phyloP scores from a whole-genome alignment of 2,113 vertebrate species.

The Laterallus jamaicensis region DNA sequence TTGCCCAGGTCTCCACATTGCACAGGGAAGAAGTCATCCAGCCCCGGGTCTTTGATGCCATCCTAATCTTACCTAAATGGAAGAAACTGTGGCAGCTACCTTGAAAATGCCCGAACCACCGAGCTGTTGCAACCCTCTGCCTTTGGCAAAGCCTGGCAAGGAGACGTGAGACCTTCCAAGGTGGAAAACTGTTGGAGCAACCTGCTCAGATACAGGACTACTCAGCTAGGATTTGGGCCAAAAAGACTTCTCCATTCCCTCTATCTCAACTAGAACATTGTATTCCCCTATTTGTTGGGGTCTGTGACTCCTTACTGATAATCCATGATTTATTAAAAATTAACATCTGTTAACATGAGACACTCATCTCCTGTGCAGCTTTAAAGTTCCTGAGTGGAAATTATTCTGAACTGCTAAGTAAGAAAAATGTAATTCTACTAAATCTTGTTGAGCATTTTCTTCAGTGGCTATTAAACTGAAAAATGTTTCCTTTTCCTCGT shows the following conservation, averaged over 20 bases:
- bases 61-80: not conserved
- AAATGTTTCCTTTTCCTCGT: not conserved
- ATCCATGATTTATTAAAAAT: slow-evolving; percentile 20
- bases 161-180: not conserved
- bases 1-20: not conserved
- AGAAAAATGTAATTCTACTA: not conserved
- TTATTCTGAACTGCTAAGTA: not conserved
- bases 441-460: not conserved
- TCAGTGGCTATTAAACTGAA: not conserved
- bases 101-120: not conserved
- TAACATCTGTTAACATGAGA: not conserved
- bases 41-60: not conserved
- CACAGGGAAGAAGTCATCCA: not conserved
- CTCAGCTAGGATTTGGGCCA: not conserved
- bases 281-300: not conserved
- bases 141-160: not conserved
- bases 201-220: not conserved
- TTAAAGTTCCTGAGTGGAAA: not conserved
- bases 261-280: not conserved
- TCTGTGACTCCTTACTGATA: not conserved
- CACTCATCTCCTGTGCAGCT: not conserved
- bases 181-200: not conserved
- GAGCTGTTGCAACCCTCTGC: not conserved
- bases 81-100: not conserved
- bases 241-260: not conserved